A percentile compares a stretch with the other conserved stretches of the same genome.
Evolutionary conservation across 2,888 invertebrate genomes (phyloP).

Genomic region (Ormyrus rosae): DNA sequence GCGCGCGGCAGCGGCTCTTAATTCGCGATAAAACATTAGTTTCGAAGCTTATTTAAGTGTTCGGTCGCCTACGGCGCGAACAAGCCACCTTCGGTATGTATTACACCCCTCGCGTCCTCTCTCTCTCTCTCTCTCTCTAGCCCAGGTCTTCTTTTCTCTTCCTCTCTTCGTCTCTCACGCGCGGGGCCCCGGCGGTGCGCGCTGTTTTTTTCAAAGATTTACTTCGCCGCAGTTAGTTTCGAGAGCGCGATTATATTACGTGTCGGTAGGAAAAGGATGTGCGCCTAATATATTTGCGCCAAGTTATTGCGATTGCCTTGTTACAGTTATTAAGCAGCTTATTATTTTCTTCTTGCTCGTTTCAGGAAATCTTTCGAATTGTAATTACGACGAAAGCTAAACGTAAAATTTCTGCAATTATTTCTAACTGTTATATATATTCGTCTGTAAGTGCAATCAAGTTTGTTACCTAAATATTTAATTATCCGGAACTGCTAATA

Average conservation of each 20-base stretch:
- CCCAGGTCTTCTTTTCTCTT: slow-evolving; percentile 32
- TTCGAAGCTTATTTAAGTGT: slow-evolving; percentile 61
- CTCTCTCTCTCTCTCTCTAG: no score
- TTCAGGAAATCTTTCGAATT: no score
- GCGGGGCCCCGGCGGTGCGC: no score
- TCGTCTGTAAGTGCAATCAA: no score
- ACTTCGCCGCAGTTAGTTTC: slow-evolving; percentile 31
- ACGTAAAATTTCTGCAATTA: no score
- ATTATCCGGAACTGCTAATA: no score
- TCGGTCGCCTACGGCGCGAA: slow-evolving; percentile 65
- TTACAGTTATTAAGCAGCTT: slow-evolving; percentile 1
- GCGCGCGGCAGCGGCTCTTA: slow-evolving; percentile 54
- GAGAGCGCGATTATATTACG: slow-evolving; percentile 24
- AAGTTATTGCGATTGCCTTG: slow-evolving; percentile 34
- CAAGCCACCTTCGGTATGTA: slow-evolving; percentile 59
- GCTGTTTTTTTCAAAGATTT: slow-evolving; percentile 45
- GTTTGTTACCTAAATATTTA: no score
- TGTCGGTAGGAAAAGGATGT: neutral
- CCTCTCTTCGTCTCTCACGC: slow-evolving; percentile 27
- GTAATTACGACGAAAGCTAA: no score
- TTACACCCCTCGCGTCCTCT: neutral
- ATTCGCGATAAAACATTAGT: slow-evolving; percentile 71
- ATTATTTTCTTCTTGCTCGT: neutral
- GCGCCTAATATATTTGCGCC: slow-evolving; percentile 31
- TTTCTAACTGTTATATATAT: no score